Evolutionary conservation across 2,113 vertebrate species (phyloP).

Genomic region (Picathartes gymnocephalus): DNA sequence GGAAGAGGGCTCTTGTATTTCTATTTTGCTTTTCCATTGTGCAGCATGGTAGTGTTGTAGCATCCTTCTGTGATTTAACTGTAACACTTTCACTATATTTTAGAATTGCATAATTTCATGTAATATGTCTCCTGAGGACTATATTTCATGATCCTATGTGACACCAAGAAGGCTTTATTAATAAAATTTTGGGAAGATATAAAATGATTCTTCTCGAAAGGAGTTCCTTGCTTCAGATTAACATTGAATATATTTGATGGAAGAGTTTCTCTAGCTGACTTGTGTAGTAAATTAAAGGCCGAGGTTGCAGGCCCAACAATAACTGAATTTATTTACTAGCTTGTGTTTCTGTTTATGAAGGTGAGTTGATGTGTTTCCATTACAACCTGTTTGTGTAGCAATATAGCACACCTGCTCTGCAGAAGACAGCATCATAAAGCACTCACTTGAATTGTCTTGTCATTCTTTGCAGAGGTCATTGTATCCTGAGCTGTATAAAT

Average conservation of each 20-base stretch:
- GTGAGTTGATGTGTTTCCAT: constrained; percentile 27
- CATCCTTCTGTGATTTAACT: background rate
- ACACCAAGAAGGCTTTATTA: background rate
- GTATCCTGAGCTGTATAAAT: background rate
- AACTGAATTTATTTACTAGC: constrained; percentile 40
- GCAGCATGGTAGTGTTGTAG: background rate
- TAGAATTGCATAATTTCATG: background rate
- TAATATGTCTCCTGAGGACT: background rate
- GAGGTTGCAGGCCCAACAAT: background rate
- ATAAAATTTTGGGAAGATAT: background rate
- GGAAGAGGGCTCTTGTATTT: background rate
- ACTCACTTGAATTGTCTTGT: background rate
- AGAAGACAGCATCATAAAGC: background rate
- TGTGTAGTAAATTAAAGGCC: constrained; percentile 35
- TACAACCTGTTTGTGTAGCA: constrained; percentile 26
- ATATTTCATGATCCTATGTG: background rate
- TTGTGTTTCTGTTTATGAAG: constrained; percentile 22
- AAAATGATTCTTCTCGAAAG: background rate
- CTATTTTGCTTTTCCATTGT: background rate
- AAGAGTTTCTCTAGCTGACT: constrained; percentile 1
- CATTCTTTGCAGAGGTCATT: constrained; percentile 8
- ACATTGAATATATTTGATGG: constrained; percentile 2
- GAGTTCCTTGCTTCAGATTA: constrained; percentile 6
- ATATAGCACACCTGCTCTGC: background rate
- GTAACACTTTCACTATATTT: background rate